Conservation (phyloP, 2,888 invertebrate genomes). For the Apodemia zela region DNA sequence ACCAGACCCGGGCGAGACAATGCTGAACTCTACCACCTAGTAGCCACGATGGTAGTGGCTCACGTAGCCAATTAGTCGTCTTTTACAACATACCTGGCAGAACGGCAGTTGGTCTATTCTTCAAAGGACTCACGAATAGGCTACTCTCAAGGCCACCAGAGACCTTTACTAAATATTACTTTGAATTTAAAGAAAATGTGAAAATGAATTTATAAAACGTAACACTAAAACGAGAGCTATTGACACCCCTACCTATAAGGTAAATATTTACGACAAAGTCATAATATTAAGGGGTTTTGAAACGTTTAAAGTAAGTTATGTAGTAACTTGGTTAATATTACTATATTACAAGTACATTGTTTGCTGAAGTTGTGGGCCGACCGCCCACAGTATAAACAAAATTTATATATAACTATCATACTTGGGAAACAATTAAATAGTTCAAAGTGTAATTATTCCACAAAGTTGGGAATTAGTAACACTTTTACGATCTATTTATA, state of each 20-base stretch:
- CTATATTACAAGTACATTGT: constrained; percentile 10
- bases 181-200: too few species aligned
- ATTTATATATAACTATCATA: constrained; percentile 13
- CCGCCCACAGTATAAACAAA: constrained; percentile 9
- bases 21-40: too few species aligned
- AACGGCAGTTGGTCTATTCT: too few species aligned
- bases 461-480: not conserved
- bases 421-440: constrained; percentile 8
- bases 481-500: constrained; percentile 11
- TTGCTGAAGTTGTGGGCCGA: constrained; percentile 1
- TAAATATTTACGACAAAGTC: constrained; percentile 4
- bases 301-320: not conserved
- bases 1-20: too few species aligned
- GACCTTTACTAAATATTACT: too few species aligned
- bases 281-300: constrained; percentile 1
- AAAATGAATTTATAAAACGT: too few species aligned
- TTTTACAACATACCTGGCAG: too few species aligned
- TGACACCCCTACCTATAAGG: not conserved
- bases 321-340: not conserved
- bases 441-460: constrained; percentile 12
- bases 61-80: too few species aligned
- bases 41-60: too few species aligned
- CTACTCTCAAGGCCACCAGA: too few species aligned
- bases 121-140: too few species aligned
- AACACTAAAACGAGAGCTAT: too few species aligned